These are phyloP conservation scores for Hydrozoanthus tunicans DNA, from an alignment of 64 coral and sea anemone genomes.

Conservation along the genomic window DNA sequence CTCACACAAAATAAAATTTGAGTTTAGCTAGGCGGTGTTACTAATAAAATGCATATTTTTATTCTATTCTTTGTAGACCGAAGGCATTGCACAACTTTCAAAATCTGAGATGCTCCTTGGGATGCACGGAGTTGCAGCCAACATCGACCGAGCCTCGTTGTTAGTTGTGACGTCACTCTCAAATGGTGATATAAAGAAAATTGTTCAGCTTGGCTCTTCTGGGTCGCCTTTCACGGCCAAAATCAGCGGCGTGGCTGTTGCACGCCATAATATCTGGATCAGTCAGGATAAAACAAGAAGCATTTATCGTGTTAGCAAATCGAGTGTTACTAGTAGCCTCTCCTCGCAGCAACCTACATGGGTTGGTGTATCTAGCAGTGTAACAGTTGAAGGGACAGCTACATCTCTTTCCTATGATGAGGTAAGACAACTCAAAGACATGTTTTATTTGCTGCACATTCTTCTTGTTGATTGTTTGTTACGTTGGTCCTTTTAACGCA, in stretches of 20 bases:
- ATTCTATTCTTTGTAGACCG: not conserved
- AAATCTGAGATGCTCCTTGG: constrained; percentile 70
- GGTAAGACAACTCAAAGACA: not conserved
- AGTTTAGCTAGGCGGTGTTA: not conserved
- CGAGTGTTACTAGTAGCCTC: constrained; percentile 33
- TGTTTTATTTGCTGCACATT: not conserved
- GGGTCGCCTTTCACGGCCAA: constrained; percentile 65
- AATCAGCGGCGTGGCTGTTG: constrained; percentile 80
- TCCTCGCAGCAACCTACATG: constrained; percentile 54
- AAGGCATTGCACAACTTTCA: constrained; percentile 80
- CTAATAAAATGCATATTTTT: not conserved
- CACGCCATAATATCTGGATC: constrained; percentile 62
- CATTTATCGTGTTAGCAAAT: constrained; percentile 66
- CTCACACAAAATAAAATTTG: not conserved
- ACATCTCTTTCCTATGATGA: constrained; percentile 90
- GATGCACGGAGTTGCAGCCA: constrained; percentile 83
- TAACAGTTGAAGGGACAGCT: constrained; percentile 78
- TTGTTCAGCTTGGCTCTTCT: constrained; percentile 68
- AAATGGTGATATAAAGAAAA: constrained; percentile 60
- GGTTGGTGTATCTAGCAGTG: constrained; percentile 56
- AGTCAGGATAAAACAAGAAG: constrained; percentile 51
- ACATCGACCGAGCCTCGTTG: constrained; percentile 68
- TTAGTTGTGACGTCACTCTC: constrained; percentile 64
- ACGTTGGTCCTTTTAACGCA: not conserved
- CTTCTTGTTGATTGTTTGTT: not conserved